A percentile compares a stretch with the other conserved stretches of the same genome.
Evolutionary conservation across 2,113 vertebrate species (phyloP).

Genomic region (Istiophorus platypterus): DNA sequence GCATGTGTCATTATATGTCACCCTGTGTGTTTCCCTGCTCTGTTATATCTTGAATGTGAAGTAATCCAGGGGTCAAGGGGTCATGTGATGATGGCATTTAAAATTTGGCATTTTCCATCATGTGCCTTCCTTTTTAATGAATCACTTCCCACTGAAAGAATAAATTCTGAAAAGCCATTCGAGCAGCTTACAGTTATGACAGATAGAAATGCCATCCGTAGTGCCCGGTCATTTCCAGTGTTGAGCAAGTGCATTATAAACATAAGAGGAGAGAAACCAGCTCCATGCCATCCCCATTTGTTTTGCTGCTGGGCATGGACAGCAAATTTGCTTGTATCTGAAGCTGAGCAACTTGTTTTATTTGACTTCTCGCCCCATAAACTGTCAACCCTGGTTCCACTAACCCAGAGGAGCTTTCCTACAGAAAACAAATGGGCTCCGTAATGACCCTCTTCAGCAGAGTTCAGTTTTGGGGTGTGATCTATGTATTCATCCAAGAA

Average conservation of each 20-base stretch:
- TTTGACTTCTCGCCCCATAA: conserved; percentile 72
- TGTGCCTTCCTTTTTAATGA: background rate
- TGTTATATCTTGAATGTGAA: background rate
- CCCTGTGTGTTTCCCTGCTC: background rate
- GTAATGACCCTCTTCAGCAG: conserved; percentile 61
- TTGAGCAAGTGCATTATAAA: conserved; percentile 51
- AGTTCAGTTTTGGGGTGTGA: conserved; percentile 60
- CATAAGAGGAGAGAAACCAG: conserved; percentile 37
- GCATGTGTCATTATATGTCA: background rate
- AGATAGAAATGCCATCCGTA: conserved; percentile 9
- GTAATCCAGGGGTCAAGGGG: conserved; percentile 1
- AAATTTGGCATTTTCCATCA: background rate
- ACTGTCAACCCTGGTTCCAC: conserved; percentile 64
- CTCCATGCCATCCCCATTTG: conserved; percentile 54
- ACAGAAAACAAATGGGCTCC: conserved; percentile 68
- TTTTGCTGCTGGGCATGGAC: conserved; percentile 54
- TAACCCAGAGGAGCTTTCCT: conserved; percentile 61
- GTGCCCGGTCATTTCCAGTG: conserved; percentile 13
- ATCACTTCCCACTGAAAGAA: background rate
- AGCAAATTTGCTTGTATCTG: conserved; percentile 64
- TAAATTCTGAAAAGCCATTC: background rate
- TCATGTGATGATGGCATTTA: background rate
- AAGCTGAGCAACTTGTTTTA: conserved; percentile 72
- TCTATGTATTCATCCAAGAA: conserved; percentile 69
- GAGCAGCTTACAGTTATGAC: background rate